Percentiles rank a stretch among this genome's conserved stretches.
Conservation (phyloP, 2,113 vertebrate genomes). For the Bolborhynchus lineola region DNA sequence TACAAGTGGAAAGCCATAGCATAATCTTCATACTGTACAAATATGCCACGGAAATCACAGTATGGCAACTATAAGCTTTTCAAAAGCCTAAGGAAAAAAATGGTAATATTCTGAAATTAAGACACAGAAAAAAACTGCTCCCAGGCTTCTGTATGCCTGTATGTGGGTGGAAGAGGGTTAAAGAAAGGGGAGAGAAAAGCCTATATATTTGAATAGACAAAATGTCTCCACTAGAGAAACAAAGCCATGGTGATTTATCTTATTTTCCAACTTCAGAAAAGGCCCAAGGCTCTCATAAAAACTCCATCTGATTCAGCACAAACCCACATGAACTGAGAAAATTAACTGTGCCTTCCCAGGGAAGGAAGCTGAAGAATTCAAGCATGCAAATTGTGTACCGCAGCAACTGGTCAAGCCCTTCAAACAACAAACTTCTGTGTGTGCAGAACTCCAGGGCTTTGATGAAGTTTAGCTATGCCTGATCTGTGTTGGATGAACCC, state of each 20-base stretch:
- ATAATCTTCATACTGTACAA: not conserved
- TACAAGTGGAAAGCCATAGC: not conserved
- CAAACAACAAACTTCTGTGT: not conserved
- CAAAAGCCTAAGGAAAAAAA: not conserved
- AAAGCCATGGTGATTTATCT: conserved; percentile 47
- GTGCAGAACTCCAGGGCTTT: not conserved
- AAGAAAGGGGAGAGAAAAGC: not conserved
- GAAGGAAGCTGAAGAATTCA: conserved; percentile 35
- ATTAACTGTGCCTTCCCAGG: not conserved
- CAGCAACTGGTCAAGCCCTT: not conserved
- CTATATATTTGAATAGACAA: not conserved
- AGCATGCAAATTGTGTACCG: not conserved
- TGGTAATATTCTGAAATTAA: not conserved
- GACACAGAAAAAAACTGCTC: not conserved
- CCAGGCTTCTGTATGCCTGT: not conserved
- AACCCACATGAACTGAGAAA: conserved; percentile 4
- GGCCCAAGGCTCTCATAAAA: conserved; percentile 24
- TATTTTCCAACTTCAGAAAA: conserved; percentile 29
- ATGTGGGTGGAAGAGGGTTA: not conserved
- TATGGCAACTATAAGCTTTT: not conserved
- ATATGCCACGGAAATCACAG: not conserved
- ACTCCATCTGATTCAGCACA: conserved; percentile 37
- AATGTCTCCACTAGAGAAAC: conserved; percentile 25
- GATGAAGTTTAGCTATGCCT: not conserved
- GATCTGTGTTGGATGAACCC: not conserved